Conservation (phyloP, 2,113 vertebrate species). For the Oryctolagus cuniculus region mOryCun1.1 NC_091450.1:26419501-26420000, state of each 20-base stretch:
- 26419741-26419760: neutral
- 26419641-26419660: neutral
- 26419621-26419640: neutral
- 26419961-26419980: neutral
- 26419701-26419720: neutral
- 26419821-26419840: neutral
- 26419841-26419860: neutral
- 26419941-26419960: conserved; percentile 20
- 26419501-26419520: neutral
- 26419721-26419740: neutral
- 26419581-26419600: neutral
- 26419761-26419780: neutral
- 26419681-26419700: neutral
- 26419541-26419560: neutral
- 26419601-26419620: neutral
- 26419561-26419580: accelerated
- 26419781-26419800: neutral
- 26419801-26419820: neutral
- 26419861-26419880: neutral
- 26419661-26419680: neutral
- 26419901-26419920: neutral
- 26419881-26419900: neutral
- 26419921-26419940: neutral
- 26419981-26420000: neutral
- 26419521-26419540: neutral